Evolutionary conservation across 2,888 invertebrate species (phyloP).

Genomic region (Lasius platythorax): DNA sequence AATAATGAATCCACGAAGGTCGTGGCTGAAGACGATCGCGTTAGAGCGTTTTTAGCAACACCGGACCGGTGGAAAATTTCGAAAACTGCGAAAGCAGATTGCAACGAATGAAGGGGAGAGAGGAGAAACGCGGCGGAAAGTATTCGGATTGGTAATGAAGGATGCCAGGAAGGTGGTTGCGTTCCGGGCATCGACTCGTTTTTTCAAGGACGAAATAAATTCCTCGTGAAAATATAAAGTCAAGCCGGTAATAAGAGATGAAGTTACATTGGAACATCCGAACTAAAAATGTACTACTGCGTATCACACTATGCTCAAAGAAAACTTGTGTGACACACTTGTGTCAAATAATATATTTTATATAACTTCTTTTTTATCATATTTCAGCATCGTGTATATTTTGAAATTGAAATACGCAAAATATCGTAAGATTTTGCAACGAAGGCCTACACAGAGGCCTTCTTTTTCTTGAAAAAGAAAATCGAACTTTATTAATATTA

Average conservation of each 20-base stretch:
- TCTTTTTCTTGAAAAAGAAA: background rate
- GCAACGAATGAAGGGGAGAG: background rate
- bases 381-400: background rate
- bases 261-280: background rate
- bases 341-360: background rate
- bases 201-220: slow-evolving; percentile 35
- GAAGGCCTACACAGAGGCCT: background rate
- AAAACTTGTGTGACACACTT: background rate
- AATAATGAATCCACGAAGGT: background rate
- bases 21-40: background rate
- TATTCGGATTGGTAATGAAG: slow-evolving; percentile 31
- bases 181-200: slow-evolving; percentile 24
- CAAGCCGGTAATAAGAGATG: background rate
- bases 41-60: background rate
- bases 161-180: slow-evolving; percentile 20
- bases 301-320: background rate
- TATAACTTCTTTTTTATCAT: slow-evolving; percentile 8
- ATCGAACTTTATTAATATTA: background rate
- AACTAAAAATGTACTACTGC: background rate
- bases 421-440: background rate
- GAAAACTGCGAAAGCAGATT: slow-evolving; percentile 2
- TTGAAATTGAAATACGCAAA: background rate
- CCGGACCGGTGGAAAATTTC: background rate
- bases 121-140: slow-evolving; percentile 12
- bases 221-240: slow-evolving; percentile 17